Conservation (phyloP, 2,113 vertebrate species). For the Ranitomeya variabilis region DNA sequence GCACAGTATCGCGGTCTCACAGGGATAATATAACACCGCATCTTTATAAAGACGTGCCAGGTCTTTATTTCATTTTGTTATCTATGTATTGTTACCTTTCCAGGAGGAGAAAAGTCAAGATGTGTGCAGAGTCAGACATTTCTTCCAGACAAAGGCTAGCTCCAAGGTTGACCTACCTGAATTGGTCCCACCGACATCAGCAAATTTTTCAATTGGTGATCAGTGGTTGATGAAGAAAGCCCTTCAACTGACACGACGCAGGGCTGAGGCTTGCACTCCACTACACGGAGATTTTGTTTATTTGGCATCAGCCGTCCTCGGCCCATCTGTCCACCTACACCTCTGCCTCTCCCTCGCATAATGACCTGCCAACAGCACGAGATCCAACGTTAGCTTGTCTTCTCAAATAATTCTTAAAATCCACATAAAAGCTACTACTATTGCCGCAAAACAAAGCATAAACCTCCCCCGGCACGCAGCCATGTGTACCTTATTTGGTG, state of each 20-base stretch:
- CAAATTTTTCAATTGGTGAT: slow-evolving; percentile 88
- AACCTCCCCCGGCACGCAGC: too few relatives aligned
- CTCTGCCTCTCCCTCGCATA: slow-evolving; percentile 84
- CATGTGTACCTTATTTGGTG: slow-evolving; percentile 74
- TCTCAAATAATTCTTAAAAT: background rate
- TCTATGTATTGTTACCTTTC: too few relatives aligned
- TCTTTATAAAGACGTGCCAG: background rate
- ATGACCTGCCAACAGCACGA: slow-evolving; percentile 79
- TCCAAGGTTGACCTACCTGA: slow-evolving; percentile 76
- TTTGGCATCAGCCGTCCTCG: slow-evolving; percentile 80
- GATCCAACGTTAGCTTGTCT: slow-evolving; percentile 57
- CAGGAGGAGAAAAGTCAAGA: background rate
- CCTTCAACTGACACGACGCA: slow-evolving; percentile 93
- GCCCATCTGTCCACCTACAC: slow-evolving; percentile 77
- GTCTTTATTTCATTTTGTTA: too few relatives aligned
- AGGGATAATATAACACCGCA: background rate
- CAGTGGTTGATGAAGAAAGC: slow-evolving; percentile 93
- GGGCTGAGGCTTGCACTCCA: slow-evolving; percentile 81
- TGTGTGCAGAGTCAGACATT: background rate
- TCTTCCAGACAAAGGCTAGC: background rate
- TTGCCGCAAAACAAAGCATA: background rate
- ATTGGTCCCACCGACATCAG: slow-evolving; percentile 95
- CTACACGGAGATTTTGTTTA: slow-evolving; percentile 80
- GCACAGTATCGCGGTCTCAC: background rate
- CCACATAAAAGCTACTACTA: background rate